Evolutionary conservation across 1,140 invertebrate genomes (phyloP).

Genomic region (Brachionus calyciflorus): DNA sequence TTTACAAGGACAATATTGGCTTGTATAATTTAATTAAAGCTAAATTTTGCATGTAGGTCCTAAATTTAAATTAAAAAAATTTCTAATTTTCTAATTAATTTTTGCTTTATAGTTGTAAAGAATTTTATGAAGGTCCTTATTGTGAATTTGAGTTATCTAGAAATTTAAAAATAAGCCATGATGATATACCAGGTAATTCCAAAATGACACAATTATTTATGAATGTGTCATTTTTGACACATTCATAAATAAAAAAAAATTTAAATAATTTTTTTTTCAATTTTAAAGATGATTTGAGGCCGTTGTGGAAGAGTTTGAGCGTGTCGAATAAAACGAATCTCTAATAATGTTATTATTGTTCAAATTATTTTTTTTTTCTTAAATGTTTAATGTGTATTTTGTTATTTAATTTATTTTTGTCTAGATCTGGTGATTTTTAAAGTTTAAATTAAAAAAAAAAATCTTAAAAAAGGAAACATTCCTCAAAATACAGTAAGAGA

Average conservation of each 20-base stretch:
- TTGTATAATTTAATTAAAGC: background rate
- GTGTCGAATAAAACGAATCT: background rate
- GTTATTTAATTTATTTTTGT: too few relatives aligned
- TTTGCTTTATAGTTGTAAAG: background rate
- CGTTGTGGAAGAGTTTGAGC: background rate
- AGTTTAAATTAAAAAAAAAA: too few relatives aligned
- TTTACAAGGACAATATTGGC: background rate
- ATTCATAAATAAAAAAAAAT: background rate
- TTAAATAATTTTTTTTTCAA: background rate
- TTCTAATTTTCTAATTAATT: background rate
- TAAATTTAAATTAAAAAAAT: background rate
- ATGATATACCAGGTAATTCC: slow-evolving; percentile 12
- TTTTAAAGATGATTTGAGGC: background rate
- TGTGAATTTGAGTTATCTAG: background rate
- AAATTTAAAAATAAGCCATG: background rate
- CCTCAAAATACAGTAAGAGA: too few relatives aligned
- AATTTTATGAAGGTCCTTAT: background rate
- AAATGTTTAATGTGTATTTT: too few relatives aligned
- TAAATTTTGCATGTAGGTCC: slow-evolving; percentile 10
- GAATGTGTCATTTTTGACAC: background rate
- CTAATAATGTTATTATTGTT: too few relatives aligned
- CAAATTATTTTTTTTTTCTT: too few relatives aligned
- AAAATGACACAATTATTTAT: too few relatives aligned
- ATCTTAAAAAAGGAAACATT: too few relatives aligned
- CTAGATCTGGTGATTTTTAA: too few relatives aligned